phyloP scores from a whole-genome alignment of 1,140 invertebrate genomes.

The Cotesia typhae region DNA sequence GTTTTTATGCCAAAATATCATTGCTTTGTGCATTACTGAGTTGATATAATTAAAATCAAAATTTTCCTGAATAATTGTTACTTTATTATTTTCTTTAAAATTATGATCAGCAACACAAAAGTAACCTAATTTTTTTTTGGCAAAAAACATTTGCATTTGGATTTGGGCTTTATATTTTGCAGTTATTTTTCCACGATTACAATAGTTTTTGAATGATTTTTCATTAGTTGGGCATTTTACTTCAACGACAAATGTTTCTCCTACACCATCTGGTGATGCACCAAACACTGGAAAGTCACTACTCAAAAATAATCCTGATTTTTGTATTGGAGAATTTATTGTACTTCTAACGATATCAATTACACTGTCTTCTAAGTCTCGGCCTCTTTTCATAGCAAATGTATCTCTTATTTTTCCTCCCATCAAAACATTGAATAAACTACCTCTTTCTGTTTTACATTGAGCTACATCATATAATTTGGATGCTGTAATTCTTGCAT shows the following conservation, averaged over 20 bases:
- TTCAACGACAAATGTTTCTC: constrained; percentile 47
- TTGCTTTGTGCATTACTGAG: constrained; percentile 21
- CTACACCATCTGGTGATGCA: constrained; percentile 54
- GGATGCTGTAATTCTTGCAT: constrained; percentile 60
- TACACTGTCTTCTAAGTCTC: constrained; percentile 50
- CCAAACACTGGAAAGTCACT: constrained; percentile 46
- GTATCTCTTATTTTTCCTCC: constrained; percentile 49
- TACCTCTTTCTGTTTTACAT: constrained; percentile 52
- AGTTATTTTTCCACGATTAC: constrained; percentile 39
- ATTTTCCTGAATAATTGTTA: constrained; percentile 35
- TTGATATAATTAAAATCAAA: constrained; percentile 35
- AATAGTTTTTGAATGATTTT: constrained; percentile 41
- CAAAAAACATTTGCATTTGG: constrained; percentile 50
- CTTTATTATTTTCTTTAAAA: constrained; percentile 42
- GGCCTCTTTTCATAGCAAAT: constrained; percentile 50
- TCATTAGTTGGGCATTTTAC: constrained; percentile 50
- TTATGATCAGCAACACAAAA: constrained; percentile 45
- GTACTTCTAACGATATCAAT: constrained; percentile 35
- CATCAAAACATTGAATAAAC: constrained; percentile 50
- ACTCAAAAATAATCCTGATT: constrained; percentile 42
- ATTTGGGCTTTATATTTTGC: constrained; percentile 48
- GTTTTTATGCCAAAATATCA: constrained; percentile 22
- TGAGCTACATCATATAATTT: constrained; percentile 54
- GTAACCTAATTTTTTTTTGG: constrained; percentile 40
- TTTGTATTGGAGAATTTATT: constrained; percentile 27